phyloP scores from a whole-genome alignment of 2,797 vertebrate species.

The Vespertilio murinus region DNA sequence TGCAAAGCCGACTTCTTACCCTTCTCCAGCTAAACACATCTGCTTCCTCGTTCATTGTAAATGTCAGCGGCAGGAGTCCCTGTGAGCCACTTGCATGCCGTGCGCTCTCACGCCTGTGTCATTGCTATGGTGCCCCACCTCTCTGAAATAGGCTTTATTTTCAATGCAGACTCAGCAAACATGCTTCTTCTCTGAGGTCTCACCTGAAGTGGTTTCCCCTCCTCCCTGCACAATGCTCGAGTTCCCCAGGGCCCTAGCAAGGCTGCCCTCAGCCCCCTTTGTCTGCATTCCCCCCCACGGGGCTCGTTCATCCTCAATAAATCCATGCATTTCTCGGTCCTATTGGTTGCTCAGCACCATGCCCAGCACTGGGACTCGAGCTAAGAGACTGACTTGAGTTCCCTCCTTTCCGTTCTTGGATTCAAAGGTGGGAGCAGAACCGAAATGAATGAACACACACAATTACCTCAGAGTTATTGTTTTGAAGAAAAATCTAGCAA shows the following conservation, averaged over 20 bases:
- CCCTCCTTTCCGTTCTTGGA: neutral
- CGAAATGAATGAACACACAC: neutral
- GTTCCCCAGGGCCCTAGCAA: no score
- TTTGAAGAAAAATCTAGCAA: neutral
- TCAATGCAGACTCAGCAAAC: neutral
- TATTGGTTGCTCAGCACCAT: neutral
- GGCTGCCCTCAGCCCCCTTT: no score
- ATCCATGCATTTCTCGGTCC: accelerated
- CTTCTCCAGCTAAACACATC: accelerated
- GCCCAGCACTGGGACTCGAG: no score
- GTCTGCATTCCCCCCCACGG: no score
- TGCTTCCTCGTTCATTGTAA: accelerated
- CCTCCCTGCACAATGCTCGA: no score
- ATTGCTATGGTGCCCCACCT: neutral
- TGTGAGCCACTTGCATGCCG: accelerated
- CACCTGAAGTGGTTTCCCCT: neutral
- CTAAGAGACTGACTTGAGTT: accelerated
- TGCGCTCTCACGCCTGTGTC: neutral
- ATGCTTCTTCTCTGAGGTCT: neutral
- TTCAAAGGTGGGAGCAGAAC: neutral
- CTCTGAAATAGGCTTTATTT: neutral
- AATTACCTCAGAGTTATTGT: neutral
- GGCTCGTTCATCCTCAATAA: accelerated
- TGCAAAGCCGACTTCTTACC: accelerated
- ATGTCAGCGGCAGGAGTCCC: neutral